These are phyloP conservation scores for Diploptera punctata DNA, from an alignment of 2,888 invertebrate species.

Conservation along the genomic window DNA sequence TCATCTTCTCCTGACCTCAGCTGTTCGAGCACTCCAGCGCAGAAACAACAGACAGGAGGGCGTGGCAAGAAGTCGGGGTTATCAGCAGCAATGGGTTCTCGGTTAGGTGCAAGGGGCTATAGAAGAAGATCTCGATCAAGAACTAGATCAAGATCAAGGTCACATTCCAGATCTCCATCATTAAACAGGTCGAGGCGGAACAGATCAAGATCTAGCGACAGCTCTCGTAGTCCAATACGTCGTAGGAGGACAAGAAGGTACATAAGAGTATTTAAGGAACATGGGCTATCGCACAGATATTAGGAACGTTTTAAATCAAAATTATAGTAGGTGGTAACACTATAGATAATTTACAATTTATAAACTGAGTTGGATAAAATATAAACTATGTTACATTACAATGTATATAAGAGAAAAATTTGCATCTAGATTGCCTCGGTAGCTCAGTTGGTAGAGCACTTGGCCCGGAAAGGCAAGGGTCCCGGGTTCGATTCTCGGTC, in stretches of 20 bases:
- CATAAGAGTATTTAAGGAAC: too few relatives aligned
- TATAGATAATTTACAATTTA: too few relatives aligned
- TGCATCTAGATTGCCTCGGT: too few relatives aligned
- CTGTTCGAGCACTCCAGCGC: conserved; percentile 34
- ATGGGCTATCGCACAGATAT: too few relatives aligned
- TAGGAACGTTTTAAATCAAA: too few relatives aligned
- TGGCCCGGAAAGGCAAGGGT: too few relatives aligned
- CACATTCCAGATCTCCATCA: conserved; percentile 51
- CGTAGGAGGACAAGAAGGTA: conserved; percentile 44
- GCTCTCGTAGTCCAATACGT: conserved; percentile 33
- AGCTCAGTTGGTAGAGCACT: too few relatives aligned
- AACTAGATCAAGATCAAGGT: conserved; percentile 47
- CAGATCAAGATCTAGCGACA: conserved; percentile 38
- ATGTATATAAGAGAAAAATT: too few relatives aligned
- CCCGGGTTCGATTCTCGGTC: too few relatives aligned
- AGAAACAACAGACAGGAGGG: conserved; percentile 47
- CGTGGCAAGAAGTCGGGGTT: conserved; percentile 56
- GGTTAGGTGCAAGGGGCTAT: conserved; percentile 61
- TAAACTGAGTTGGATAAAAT: too few relatives aligned
- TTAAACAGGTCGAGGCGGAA: conserved; percentile 42
- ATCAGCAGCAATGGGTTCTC: conserved; percentile 64
- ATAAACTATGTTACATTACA: too few relatives aligned
- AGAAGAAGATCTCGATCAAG: conserved; percentile 55
- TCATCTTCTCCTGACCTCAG: conserved; percentile 18
- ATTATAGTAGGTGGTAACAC: too few relatives aligned